A percentile compares a stretch with the other conserved stretches of the same genome.
Evolutionary conservation across 2,797 vertebrate genomes (phyloP).

Genomic region (Amniataba percoides): DNA sequence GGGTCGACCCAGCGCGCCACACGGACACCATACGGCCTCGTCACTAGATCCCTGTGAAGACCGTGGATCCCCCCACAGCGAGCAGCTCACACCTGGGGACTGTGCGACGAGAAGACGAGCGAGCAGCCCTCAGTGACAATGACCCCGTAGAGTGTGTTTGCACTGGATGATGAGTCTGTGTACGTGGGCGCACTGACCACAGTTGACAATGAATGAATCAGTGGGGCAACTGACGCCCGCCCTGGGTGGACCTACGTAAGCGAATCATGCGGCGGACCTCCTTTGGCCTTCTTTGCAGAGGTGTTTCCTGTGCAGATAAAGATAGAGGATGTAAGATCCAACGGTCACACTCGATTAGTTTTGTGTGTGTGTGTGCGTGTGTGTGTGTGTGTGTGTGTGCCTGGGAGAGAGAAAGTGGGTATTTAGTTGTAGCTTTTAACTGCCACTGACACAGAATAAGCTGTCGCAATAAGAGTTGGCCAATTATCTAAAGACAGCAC

Average conservation of each 20-base stretch:
- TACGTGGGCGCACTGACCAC: not conserved
- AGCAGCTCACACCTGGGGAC: slow-evolving; percentile 35
- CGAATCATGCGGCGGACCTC: slow-evolving; percentile 33
- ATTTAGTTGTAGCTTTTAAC: slow-evolving; percentile 32
- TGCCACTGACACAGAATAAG: slow-evolving; percentile 48
- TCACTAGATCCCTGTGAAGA: slow-evolving; percentile 21
- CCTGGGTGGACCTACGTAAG: slow-evolving; percentile 26
- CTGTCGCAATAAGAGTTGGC: slow-evolving; percentile 34
- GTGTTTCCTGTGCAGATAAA: slow-evolving; percentile 77
- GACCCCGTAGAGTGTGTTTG: slow-evolving; percentile 34
- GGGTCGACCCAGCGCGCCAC: not conserved
- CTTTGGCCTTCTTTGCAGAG: slow-evolving; percentile 56
- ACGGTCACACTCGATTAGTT: slow-evolving; percentile 36
- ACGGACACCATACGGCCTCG: slow-evolving; percentile 10
- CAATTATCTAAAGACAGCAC: slow-evolving; percentile 24
- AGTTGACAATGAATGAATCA: slow-evolving; percentile 49
- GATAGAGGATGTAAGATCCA: slow-evolving; percentile 62
- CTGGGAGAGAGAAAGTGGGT: not conserved
- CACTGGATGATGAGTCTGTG: slow-evolving; percentile 50
- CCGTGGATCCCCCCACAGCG: slow-evolving; percentile 18
- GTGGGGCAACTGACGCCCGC: not conserved
- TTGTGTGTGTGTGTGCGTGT: slow-evolving; percentile 23
- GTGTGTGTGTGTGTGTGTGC: not conserved
- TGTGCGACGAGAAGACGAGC: not conserved
- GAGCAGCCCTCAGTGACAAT: not conserved